Evolutionary conservation across 2,113 vertebrate species (phyloP).

Genomic region (Lucifuga dentata): DNA sequence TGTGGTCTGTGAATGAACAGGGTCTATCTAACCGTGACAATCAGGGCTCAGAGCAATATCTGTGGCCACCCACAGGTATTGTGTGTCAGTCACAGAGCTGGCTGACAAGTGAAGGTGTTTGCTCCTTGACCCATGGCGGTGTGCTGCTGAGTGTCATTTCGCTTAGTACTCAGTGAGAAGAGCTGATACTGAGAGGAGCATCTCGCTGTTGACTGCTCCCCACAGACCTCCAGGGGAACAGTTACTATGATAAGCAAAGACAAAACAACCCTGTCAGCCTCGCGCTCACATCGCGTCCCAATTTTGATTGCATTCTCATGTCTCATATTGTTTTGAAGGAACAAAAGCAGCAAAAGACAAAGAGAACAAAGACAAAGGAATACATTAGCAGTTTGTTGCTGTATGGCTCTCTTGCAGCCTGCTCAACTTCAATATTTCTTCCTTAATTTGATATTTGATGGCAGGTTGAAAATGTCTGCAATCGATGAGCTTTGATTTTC

Average conservation of each 20-base stretch:
- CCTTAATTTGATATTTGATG: conserved; percentile 11
- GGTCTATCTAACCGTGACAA: conserved; percentile 16
- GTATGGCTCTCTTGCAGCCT: conserved; percentile 2
- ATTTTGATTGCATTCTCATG: conserved; percentile 46
- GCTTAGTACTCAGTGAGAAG: conserved; percentile 28
- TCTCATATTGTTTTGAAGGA: conserved; percentile 22
- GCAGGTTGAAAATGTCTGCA: conserved; percentile 24
- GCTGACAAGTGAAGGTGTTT: conserved; percentile 72
- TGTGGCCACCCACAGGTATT: conserved; percentile 45
- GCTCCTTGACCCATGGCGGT: conserved; percentile 70
- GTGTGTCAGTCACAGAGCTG: conserved; percentile 57
- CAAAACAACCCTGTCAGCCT: conserved; percentile 46
- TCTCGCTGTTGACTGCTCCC: conserved; percentile 12
- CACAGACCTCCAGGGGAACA: conserved; percentile 32
- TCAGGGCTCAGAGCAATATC: conserved; percentile 28
- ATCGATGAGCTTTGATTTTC: conserved; percentile 14
- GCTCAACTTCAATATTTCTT: conserved; percentile 6
- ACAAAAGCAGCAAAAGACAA: conserved; percentile 44
- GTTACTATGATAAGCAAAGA: conserved; percentile 41
- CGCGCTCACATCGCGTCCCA: conserved; percentile 17
- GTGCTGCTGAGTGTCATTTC: conserved; percentile 55
- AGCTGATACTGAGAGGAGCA: conserved; percentile 26
- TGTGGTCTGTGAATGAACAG: conserved; percentile 16
- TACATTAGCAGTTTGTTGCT: conserved; percentile 32
- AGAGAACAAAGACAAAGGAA: conserved; percentile 42